Conservation (phyloP, 2,888 invertebrate species). For the Euclidia mi region DNA sequence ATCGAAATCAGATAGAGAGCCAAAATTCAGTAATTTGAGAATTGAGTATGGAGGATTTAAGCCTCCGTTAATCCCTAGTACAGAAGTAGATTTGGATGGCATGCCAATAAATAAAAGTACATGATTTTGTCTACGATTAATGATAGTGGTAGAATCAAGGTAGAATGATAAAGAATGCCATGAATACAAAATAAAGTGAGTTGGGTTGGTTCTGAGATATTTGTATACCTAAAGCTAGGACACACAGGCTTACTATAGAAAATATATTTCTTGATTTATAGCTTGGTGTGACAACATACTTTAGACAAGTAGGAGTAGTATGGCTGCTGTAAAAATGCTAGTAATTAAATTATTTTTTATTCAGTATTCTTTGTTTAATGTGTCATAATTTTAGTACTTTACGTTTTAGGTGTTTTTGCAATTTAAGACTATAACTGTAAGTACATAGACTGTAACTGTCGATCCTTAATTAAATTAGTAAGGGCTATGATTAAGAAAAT, state of each 20-base stretch:
- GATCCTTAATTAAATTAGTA: no score
- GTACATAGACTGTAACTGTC: no score
- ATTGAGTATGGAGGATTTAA: slow-evolving; percentile 96
- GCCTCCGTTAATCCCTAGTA: slow-evolving; percentile 94
- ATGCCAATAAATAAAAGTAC: slow-evolving; percentile 87
- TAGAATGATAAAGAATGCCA: slow-evolving; percentile 14
- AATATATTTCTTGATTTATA: no score
- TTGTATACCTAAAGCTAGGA: no score
- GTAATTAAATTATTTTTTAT: slow-evolving; percentile 6
- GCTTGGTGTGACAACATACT: no score
- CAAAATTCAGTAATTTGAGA: slow-evolving; percentile 86
- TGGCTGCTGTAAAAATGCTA: no score
- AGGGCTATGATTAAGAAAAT: no score
- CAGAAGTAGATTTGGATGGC: slow-evolving; percentile 94
- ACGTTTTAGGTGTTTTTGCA: neutral
- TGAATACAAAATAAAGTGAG: slow-evolving; percentile 9
- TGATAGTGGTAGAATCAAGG: neutral
- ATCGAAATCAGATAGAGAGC: slow-evolving; percentile 90
- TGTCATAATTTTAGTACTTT: slow-evolving; percentile 42
- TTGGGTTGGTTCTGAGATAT: slow-evolving; percentile 1
- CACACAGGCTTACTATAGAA: neutral
- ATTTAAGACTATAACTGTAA: no score
- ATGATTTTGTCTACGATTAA: no score
- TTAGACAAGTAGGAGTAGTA: no score
- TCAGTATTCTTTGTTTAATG: slow-evolving; percentile 49